Conservation (phyloP, 2,113 vertebrate species). For the Eonycteris spelaea region DNA sequence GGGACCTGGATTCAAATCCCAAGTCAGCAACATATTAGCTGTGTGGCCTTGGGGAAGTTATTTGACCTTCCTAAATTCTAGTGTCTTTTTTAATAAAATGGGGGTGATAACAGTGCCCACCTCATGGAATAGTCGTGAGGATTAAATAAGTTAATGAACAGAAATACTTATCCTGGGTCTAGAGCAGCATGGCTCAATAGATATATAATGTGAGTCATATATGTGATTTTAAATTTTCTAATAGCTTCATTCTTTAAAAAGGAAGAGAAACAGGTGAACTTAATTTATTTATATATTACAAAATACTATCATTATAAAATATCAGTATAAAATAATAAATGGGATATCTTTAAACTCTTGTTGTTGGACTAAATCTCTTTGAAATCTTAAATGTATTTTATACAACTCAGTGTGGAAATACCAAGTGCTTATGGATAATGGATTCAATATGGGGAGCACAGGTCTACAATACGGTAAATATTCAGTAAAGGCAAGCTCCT, state of each 20-base stretch:
- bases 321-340: background rate
- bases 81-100: background rate
- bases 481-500: background rate
- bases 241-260: background rate
- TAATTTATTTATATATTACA: background rate
- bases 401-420: background rate
- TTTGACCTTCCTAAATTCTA: background rate
- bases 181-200: background rate
- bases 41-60: background rate
- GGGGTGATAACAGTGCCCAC: background rate
- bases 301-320: slow-evolving; percentile 7
- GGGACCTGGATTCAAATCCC: slow-evolving; percentile 22
- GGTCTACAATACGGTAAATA: background rate
- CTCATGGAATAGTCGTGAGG: background rate
- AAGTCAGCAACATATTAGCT: background rate
- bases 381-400: background rate
- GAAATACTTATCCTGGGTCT: background rate
- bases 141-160: background rate
- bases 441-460: background rate
- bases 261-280: background rate
- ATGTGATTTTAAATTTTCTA: background rate
- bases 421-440: background rate
- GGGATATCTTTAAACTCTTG: background rate
- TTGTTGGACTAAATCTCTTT: background rate
- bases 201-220: background rate